A percentile compares a stretch with the other conserved stretches of the same genome.
Conservation (phyloP, 2,113 vertebrate species). For the Cairina moschata region DNA sequence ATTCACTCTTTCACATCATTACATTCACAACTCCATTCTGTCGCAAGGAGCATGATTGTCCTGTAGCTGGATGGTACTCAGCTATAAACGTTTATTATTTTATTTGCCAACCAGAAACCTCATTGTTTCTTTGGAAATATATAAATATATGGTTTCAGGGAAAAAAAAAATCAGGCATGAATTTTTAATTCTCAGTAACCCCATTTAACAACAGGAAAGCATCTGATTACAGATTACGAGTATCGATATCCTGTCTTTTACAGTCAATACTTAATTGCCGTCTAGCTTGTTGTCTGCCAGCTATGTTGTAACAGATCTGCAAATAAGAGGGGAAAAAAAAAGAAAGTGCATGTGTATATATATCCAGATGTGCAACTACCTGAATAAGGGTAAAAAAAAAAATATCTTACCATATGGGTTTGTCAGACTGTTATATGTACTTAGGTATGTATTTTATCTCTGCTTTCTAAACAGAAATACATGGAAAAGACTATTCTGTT, state of each 20-base stretch:
- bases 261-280: neutral
- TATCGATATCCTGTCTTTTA: neutral
- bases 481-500: neutral
- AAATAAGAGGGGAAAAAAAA: neutral
- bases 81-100: rapidly evolving
- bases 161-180: neutral
- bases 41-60: neutral
- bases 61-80: rapidly evolving
- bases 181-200: neutral
- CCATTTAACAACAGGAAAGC: slow-evolving; percentile 36
- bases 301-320: neutral
- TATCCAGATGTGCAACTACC: neutral
- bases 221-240: neutral
- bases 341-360: neutral
- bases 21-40: rapidly evolving
- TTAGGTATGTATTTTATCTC: neutral
- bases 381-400: neutral
- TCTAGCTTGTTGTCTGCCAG: neutral
- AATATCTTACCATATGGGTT: neutral
- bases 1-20: neutral
- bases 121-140: neutral
- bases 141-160: neutral
- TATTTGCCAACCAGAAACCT: neutral
- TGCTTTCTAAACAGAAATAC: neutral
- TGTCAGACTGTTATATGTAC: neutral